These are phyloP conservation scores for Pachydiplax longipennis DNA, from an alignment of 2,888 invertebrate genomes.

Conservation along the genomic window DNA sequence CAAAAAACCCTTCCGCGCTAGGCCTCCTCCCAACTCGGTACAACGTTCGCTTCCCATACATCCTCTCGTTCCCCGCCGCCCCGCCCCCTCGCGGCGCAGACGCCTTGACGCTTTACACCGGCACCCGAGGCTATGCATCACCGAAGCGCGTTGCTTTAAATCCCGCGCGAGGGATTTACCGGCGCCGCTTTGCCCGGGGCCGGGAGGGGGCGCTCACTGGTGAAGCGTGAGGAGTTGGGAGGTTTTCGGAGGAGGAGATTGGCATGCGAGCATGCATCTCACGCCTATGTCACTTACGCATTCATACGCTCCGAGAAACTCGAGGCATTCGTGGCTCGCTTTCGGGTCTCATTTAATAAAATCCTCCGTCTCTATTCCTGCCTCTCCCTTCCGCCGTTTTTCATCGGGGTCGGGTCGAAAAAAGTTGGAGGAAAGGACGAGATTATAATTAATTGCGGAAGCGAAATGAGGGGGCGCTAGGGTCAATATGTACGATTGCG, in stretches of 20 bases:
- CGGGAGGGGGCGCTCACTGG: neutral
- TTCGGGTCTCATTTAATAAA: neutral
- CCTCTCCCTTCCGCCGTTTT: too few species aligned
- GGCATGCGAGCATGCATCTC: neutral
- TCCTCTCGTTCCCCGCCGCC: neutral
- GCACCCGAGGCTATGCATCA: constrained; percentile 26
- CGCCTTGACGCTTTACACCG: constrained; percentile 42
- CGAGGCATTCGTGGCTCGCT: neutral
- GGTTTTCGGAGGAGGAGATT: neutral
- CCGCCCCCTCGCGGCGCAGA: constrained; percentile 20
- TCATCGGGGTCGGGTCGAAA: too few species aligned
- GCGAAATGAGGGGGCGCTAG: neutral
- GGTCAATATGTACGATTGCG: too few species aligned
- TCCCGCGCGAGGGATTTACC: constrained; percentile 33
- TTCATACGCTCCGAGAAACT: neutral
- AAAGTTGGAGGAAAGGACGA: neutral
- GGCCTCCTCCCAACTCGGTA: constrained; percentile 10
- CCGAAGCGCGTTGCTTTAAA: constrained; percentile 27
- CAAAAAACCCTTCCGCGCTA: constrained; percentile 9
- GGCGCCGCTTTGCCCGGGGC: constrained; percentile 38
- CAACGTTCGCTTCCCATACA: neutral
- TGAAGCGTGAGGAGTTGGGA: neutral
- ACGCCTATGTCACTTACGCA: neutral
- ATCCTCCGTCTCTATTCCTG: too few species aligned
- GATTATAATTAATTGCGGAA: neutral